Percentiles rank a stretch among this genome's conserved stretches.
Evolutionary conservation across 2,113 vertebrate genomes (phyloP).

Genomic region (Oxygymnocypris stewartii): DNA sequence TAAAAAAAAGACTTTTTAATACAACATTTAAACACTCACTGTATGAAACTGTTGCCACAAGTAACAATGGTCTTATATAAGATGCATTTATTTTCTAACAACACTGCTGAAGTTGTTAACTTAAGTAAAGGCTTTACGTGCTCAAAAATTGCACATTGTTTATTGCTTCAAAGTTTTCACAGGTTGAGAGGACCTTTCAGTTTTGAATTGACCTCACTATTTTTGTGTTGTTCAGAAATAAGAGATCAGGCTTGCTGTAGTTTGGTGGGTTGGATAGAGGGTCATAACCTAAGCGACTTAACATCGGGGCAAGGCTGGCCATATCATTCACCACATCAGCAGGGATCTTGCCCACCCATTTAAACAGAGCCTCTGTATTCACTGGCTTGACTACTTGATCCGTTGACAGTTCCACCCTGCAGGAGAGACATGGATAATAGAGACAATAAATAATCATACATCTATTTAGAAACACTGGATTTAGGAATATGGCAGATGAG

Average conservation of each 20-base stretch:
- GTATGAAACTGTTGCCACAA: not conserved
- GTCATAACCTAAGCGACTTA: slow-evolving; percentile 90
- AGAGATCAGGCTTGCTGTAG: slow-evolving; percentile 70
- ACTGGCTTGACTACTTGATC: slow-evolving; percentile 97
- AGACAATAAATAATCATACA: slow-evolving; percentile 12
- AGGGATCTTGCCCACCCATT: slow-evolving; percentile 93
- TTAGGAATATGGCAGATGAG: not conserved
- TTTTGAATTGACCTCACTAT: slow-evolving; percentile 11
- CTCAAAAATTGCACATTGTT: not conserved
- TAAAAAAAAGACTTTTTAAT: not conserved
- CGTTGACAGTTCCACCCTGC: slow-evolving; percentile 91
- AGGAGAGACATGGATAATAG: slow-evolving; percentile 8
- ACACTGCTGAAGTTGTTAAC: not conserved
- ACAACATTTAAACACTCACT: not conserved
- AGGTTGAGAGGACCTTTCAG: not conserved
- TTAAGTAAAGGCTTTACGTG: not conserved
- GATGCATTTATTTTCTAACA: not conserved
- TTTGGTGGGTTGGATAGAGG: slow-evolving; percentile 91
- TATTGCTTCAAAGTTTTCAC: slow-evolving; percentile 19
- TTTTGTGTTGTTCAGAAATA: slow-evolving; percentile 20
- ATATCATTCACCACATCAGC: slow-evolving; percentile 89
- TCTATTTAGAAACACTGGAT: not conserved
- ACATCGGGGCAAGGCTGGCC: slow-evolving; percentile 93
- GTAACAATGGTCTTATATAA: not conserved
- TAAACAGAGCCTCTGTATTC: slow-evolving; percentile 88